Base-by-base conservation (phyloP, 2,797 vertebrate genomes). In the Antrozous pallidus region DNA sequence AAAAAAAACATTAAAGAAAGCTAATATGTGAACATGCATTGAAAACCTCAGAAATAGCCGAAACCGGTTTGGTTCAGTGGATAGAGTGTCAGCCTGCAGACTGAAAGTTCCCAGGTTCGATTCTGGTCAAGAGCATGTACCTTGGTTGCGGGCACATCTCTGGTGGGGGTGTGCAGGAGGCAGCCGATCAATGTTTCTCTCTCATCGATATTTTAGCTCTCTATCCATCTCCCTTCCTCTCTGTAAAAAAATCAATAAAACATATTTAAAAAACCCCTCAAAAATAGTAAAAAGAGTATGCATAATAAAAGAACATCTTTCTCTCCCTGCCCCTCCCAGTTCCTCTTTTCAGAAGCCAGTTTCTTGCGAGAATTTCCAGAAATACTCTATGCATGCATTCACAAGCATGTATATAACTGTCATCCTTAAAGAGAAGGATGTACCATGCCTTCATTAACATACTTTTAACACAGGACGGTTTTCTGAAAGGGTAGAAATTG, bases 351-450 rank as follows among this genome's bases (percentile, higher is more conserved):
- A 88, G 47, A 28, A 33, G 38, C 58, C 69, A 93, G 33, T 78
- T 88, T 74, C 77, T 42, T 88, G 82, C 33, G 65, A 83, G 14
- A 84, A 85, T 67, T 84, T 94, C n/a, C 67, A 81, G 80, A 87
- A 80, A 63, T 47, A 75, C 20, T 49, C 58, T 84, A 24, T 56
- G 42, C 77, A 31, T 86, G n/a, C 61, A 51, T 82, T 82, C 31
- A 86, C 17, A 85, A 81, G 51, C 40, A 63, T 69, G 22, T 38
- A 26, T 2, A 14, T 42, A 71, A 78, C 77, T 85, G 67, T 58
- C 82, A 75, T 77, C 74, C 69, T 83, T 88, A 51, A 86, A 61
- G 85, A 93, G 85, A 90, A 56, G 61, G 88, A 78, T 88, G 42
- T 56, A 56, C 40, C 17, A 24, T 58, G 40, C 56, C 38, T 88